phyloP scores from a whole-genome alignment of 2,113 vertebrate genomes.

The Phylloscopus trochiloides region DNA sequence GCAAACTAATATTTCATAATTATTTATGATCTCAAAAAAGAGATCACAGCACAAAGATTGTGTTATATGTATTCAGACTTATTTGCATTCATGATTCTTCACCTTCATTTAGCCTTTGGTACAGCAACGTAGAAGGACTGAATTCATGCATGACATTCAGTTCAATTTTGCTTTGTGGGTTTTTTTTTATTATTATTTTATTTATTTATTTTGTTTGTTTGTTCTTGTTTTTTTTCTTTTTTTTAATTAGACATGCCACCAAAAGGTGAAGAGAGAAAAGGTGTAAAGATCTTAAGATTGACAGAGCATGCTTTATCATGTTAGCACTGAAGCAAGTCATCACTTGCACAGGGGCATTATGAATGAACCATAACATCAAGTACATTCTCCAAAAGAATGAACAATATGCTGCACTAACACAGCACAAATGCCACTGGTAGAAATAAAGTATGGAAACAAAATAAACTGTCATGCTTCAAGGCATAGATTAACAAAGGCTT shows the following conservation, averaged over 20 bases:
- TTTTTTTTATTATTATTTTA: too few species aligned
- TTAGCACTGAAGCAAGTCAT: background rate
- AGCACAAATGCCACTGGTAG: background rate
- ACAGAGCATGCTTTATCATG: background rate
- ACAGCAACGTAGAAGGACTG: background rate
- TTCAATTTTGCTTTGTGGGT: background rate
- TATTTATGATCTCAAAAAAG: background rate
- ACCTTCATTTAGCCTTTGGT: background rate
- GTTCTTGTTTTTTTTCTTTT: background rate
- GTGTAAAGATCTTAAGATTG: background rate
- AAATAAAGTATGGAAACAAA: conserved; percentile 10
- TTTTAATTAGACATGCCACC: background rate
- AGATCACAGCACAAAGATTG: background rate
- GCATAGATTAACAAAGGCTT: background rate
- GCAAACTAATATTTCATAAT: background rate
- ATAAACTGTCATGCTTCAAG: background rate
- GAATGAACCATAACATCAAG: background rate
- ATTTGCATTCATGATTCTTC: background rate
- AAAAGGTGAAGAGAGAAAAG: background rate
- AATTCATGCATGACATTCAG: background rate
- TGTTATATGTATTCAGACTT: background rate
- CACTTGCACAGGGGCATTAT: background rate
- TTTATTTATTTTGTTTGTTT: background rate
- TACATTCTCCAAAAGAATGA: background rate
- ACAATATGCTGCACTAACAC: background rate